Evolutionary conservation across 2,797 vertebrate species (phyloP), one percentile per base, ranked within the genome.

Genomic region (Bradypus variegatus): DNA sequence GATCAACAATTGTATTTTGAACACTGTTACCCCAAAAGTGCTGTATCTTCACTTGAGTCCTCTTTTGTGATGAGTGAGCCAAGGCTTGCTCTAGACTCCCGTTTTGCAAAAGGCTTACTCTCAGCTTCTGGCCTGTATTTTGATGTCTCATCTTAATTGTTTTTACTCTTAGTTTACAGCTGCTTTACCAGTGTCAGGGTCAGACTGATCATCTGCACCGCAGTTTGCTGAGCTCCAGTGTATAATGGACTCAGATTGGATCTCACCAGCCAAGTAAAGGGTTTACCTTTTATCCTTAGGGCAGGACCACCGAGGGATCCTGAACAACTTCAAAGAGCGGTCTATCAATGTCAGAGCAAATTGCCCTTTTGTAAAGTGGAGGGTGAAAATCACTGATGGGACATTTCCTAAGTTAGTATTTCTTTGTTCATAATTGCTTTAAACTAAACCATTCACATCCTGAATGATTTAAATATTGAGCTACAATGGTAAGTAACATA

Each of bases 11-110:
- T 94, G 88, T 94, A 62, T 88, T 95, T 92, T 94, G 93, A 95
- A 87, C 85, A 90, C 90, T 1, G 19, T 93, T 73, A 53, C 90
- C 95, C 96, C 83, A 31, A 50, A 86, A 96, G 95, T 91, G 94
- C 96, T 95, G 82, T 93, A 21, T 91, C 91, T 90, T 45, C 80
- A 45, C 6, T 45, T 45, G 41, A 58, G 88, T 89, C 0, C 1
- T 89, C 9, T 65, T 69, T 78, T 27, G n/a, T 93, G 93, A 92
- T 0, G 2, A n/a, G 89, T 64, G 82, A 94, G 91, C 60, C 86
- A 86, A 92, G 76, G 92, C 88, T 93, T 36, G 75, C 67, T 91
- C 91, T 45, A 80, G 94, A 75, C 1, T 0, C 8, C 78, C 12
- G 23, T 85, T 84, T 67, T 41, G 23, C 91, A 84, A 58, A 86